Percentiles rank a stretch among this genome's conserved stretches.
Evolutionary conservation across 2,888 invertebrate species (phyloP).

Genomic region (Eilema caniola): DNA sequence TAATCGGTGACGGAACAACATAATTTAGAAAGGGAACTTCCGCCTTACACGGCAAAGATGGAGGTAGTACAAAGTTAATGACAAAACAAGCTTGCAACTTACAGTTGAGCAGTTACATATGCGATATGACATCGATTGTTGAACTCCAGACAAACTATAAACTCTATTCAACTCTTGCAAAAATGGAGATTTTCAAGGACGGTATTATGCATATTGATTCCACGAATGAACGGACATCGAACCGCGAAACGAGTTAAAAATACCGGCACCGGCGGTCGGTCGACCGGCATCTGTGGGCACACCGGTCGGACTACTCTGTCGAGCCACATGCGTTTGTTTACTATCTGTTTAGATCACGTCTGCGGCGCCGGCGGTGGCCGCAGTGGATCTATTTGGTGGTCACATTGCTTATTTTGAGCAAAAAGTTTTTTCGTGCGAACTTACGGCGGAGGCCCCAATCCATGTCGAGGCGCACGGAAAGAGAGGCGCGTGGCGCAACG

Average conservation of each 20-base stretch:
- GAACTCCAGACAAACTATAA: constrained; percentile 59
- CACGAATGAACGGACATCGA: constrained; percentile 84
- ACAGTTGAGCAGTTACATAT: constrained; percentile 62
- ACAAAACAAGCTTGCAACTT: constrained; percentile 75
- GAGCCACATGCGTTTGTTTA: constrained; percentile 86
- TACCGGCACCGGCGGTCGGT: constrained; percentile 76
- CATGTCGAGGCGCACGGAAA: constrained; percentile 72
- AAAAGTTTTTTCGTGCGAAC: constrained; percentile 69
- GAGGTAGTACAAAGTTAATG: constrained; percentile 53
- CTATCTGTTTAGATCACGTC: constrained; percentile 76
- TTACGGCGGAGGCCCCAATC: constrained; percentile 87
- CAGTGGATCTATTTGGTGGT: constrained; percentile 49
- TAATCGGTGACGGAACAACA: constrained; percentile 60
- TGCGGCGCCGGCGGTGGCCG: constrained; percentile 56
- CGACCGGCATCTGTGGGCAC: constrained; percentile 83
- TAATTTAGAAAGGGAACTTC: constrained; percentile 70
- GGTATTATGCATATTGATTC: constrained; percentile 84
- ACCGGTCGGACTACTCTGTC: constrained; percentile 82
- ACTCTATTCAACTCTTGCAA: constrained; percentile 68
- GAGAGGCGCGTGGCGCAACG: constrained; percentile 77
- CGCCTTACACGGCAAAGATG: constrained; percentile 52
- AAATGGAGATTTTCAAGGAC: constrained; percentile 76
- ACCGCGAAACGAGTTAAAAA: constrained; percentile 86
- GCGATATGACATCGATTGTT: constrained; percentile 58
- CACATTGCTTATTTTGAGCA: constrained; percentile 50